These are phyloP conservation scores for Tachysurus fulvidraco DNA, from an alignment of 2,113 vertebrate species.

Conservation along the genomic window DNA sequence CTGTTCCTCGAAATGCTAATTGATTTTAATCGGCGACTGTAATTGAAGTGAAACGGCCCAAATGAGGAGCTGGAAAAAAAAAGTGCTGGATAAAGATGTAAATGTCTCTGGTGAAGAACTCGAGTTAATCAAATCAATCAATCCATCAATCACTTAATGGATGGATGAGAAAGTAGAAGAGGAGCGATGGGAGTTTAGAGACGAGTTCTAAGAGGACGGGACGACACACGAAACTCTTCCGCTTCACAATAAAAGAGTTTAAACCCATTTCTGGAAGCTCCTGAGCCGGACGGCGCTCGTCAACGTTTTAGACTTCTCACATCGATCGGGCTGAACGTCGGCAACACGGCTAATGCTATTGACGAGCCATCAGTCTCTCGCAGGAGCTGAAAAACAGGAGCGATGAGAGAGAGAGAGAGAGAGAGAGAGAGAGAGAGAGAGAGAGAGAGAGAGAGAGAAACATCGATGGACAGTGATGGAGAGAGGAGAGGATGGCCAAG, in stretches of 20 bases:
- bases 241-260: slow-evolving; percentile 27
- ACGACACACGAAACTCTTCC: neutral
- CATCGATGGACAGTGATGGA: slow-evolving; percentile 92
- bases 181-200: neutral
- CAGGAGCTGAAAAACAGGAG: slow-evolving; percentile 80
- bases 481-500: slow-evolving; percentile 75
- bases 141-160: neutral
- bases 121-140: neutral
- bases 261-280: slow-evolving; percentile 85
- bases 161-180: neutral
- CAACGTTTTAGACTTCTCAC: slow-evolving; percentile 89
- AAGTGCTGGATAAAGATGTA: neutral
- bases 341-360: slow-evolving; percentile 98
- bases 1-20: slow-evolving; percentile 58
- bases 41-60: slow-evolving; percentile 58
- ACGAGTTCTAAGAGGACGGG: neutral
- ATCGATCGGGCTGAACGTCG: slow-evolving; percentile 95
- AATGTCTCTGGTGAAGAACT: neutral
- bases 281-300: slow-evolving; percentile 81
- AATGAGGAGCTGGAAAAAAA: slow-evolving; percentile 43
- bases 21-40: slow-evolving; percentile 62
- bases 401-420: slow-evolving; percentile 51
- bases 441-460: slow-evolving; percentile 67
- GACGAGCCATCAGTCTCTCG: slow-evolving; percentile 92
- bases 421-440: slow-evolving; percentile 62